Percentiles rank a stretch among this genome's conserved stretches.
phyloP scores from a whole-genome alignment of 2,797 vertebrate species.

The Rachycentron canadum region DNA sequence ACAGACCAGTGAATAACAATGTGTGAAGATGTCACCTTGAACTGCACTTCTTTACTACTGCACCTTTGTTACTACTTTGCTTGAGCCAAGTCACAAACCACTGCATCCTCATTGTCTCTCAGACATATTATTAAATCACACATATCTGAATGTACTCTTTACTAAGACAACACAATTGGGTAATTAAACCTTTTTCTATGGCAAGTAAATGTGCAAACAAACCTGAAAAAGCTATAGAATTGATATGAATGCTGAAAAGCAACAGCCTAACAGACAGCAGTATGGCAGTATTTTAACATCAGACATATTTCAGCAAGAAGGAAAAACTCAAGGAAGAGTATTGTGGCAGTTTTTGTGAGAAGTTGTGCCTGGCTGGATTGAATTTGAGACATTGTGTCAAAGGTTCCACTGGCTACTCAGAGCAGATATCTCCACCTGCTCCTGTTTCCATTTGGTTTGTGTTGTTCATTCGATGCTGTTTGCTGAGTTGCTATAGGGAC shows the following conservation, averaged over 20 bases:
- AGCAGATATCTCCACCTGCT: slow-evolving; percentile 57
- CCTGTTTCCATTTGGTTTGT: slow-evolving; percentile 57
- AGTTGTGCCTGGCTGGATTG: slow-evolving; percentile 15
- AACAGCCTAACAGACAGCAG: neutral
- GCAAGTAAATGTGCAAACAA: neutral
- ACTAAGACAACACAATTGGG: neutral
- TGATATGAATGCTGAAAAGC: slow-evolving; percentile 17
- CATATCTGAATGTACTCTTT: neutral
- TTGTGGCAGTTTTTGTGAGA: slow-evolving; percentile 1
- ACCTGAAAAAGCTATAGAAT: neutral
- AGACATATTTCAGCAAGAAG: neutral
- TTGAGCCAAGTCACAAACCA: neutral
- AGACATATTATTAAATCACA: neutral
- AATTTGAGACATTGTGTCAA: slow-evolving; percentile 48
- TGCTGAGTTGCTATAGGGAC: slow-evolving; percentile 81
- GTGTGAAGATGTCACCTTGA: slow-evolving; percentile 27
- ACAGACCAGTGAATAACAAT: slow-evolving; percentile 54
- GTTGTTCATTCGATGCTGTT: slow-evolving; percentile 59
- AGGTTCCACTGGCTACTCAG: slow-evolving; percentile 42
- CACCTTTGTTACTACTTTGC: neutral
- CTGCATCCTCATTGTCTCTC: neutral
- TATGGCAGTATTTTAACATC: neutral
- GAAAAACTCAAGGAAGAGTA: neutral
- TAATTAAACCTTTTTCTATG: slow-evolving; percentile 2
- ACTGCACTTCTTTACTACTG: slow-evolving; percentile 4